Conservation (phyloP, 2,888 invertebrate species). For the Anthrax anthrax region DNA sequence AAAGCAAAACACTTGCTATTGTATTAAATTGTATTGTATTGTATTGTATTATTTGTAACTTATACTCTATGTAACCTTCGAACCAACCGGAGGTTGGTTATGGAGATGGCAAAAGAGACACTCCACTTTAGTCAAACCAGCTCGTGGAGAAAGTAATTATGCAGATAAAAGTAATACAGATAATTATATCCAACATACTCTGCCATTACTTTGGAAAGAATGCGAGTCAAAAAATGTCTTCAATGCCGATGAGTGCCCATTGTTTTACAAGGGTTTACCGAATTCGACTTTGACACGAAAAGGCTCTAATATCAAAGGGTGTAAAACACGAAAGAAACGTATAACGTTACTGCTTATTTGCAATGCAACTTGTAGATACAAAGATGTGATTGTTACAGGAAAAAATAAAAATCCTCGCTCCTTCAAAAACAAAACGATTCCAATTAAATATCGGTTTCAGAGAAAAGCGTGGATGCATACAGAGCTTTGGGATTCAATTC, state of each 20-base stretch:
- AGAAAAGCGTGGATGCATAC: too few species aligned
- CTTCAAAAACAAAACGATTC: too few species aligned
- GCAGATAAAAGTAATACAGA: not conserved
- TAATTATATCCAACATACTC: not conserved
- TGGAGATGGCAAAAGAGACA: slow-evolving; percentile 10
- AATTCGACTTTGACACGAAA: not conserved
- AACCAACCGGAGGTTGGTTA: slow-evolving; percentile 6
- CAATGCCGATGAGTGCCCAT: not conserved
- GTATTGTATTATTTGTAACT: too few species aligned
- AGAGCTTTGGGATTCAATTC: too few species aligned
- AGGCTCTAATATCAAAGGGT: not conserved
- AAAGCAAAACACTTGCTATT: slow-evolving; percentile 6
- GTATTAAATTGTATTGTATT: too few species aligned
- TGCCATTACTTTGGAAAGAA: not conserved
- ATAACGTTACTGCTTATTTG: too few species aligned
- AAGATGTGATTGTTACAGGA: too few species aligned
- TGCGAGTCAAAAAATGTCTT: not conserved
- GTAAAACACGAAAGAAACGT: not conserved
- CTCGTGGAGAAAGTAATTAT: slow-evolving; percentile 2
- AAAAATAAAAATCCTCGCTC: too few species aligned
- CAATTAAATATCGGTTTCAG: too few species aligned
- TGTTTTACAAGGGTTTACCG: not conserved
- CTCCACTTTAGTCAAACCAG: slow-evolving; percentile 6
- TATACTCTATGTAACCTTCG: slow-evolving; percentile 5
- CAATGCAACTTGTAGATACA: too few species aligned